Conservation (phyloP, 2,113 vertebrate genomes). For the Alethe castanea region DNA sequence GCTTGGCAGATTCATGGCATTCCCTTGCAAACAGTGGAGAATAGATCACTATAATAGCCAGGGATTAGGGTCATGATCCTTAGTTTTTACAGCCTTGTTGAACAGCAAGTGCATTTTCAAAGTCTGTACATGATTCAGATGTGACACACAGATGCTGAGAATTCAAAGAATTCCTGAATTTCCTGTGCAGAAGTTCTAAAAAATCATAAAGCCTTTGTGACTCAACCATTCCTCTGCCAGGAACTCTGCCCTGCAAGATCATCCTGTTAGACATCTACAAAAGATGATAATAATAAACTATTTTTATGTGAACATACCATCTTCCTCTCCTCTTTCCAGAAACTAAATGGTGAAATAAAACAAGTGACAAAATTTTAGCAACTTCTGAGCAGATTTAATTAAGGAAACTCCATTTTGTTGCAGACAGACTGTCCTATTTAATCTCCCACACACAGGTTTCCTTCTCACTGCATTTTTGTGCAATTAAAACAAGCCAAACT, state of each 20-base stretch:
- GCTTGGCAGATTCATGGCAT: not conserved
- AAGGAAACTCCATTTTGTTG: not conserved
- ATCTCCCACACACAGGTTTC: not conserved
- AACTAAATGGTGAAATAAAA: not conserved
- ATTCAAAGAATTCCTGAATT: not conserved
- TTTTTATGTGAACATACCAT: not conserved
- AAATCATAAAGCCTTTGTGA: not conserved
- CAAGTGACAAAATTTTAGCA: not conserved
- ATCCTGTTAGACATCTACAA: not conserved
- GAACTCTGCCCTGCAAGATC: not conserved
- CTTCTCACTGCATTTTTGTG: conserved; percentile 31
- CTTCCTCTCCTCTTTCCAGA: not conserved
- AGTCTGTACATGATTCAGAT: accelerated
- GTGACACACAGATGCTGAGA: not conserved
- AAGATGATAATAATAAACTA: not conserved
- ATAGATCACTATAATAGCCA: not conserved
- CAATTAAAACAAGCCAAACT: conserved; percentile 44
- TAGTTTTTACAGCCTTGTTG: not conserved
- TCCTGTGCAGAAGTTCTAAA: not conserved
- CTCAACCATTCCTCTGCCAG: not conserved
- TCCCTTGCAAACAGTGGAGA: not conserved
- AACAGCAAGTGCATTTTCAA: not conserved
- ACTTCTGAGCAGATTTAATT: conserved; percentile 22
- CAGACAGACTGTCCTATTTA: conserved; percentile 36
- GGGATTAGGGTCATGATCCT: not conserved